phyloP scores from a whole-genome alignment of 2,888 invertebrate genomes.

The Scrobipalpa atriplicella region DNA sequence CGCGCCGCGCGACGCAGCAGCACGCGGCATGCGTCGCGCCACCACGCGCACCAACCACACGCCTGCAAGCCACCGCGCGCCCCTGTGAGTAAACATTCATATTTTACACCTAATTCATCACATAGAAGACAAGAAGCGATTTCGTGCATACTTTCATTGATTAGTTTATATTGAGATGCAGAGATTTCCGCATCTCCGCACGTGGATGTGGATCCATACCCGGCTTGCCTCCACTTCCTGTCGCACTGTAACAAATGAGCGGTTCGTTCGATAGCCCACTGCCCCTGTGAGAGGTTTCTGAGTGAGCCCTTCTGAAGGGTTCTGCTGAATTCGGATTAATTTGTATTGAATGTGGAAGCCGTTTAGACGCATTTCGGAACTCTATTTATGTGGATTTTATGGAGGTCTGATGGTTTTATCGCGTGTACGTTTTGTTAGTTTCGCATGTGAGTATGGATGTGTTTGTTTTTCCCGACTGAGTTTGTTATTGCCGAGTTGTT shows the following conservation, averaged over 20 bases:
- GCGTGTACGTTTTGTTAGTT: constrained; percentile 18
- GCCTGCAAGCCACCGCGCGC: constrained; percentile 70
- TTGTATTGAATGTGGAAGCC: constrained; percentile 43
- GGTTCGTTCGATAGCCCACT: constrained; percentile 81
- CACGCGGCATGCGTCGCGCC: constrained; percentile 67
- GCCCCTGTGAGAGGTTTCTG: constrained; percentile 78
- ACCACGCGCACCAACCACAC: constrained; percentile 48
- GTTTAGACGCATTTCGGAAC: constrained; percentile 27
- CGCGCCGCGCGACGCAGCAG: constrained; percentile 69
- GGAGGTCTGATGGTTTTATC: constrained; percentile 27
- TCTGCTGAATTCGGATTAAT: constrained; percentile 62
- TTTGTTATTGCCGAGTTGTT: background rate
- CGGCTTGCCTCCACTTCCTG: constrained; percentile 53
- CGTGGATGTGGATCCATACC: constrained; percentile 74
- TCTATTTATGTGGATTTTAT: constrained; percentile 36
- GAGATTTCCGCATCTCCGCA: constrained; percentile 59
- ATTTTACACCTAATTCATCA: constrained; percentile 15
- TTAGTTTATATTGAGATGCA: background rate
- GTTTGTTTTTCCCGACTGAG: background rate
- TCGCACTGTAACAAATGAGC: constrained; percentile 74
- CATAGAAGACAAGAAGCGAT: background rate
- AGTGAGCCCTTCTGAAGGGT: constrained; percentile 69
- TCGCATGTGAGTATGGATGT: background rate
- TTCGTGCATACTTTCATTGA: constrained; percentile 3
- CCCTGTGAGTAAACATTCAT: constrained; percentile 72